These are phyloP conservation scores for Tyria jacobaeae DNA, from an alignment of 2,888 invertebrate genomes.

Conservation along the genomic window DNA sequence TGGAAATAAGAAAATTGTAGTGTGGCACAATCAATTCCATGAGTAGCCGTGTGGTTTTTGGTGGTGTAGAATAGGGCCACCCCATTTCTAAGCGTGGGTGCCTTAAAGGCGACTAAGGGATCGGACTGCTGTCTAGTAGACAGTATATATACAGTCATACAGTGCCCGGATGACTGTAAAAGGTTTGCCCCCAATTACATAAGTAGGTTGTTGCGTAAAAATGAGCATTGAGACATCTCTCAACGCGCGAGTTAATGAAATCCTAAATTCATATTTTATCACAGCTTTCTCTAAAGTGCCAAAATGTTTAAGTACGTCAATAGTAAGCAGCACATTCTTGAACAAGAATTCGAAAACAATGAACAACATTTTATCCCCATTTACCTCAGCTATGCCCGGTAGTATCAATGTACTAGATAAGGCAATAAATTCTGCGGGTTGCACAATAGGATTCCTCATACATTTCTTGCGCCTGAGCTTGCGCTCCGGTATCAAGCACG, in stretches of 20 bases:
- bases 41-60: too few relatives aligned
- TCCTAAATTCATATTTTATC: background rate
- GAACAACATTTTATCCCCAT: conserved; percentile 54
- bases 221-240: too few relatives aligned
- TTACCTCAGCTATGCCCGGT: conserved; percentile 50
- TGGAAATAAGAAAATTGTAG: conserved; percentile 62
- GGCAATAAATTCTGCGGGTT: conserved; percentile 74
- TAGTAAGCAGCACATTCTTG: conserved; percentile 30
- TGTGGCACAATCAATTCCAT: conserved; percentile 41
- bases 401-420: conserved; percentile 70
- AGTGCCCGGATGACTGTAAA: too few relatives aligned
- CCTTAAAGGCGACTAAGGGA: too few relatives aligned
- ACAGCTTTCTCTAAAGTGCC: conserved; percentile 5
- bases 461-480: conserved; percentile 65
- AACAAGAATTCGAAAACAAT: conserved; percentile 43
- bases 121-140: too few relatives aligned
- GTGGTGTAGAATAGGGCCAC: too few relatives aligned
- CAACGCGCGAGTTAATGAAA: too few relatives aligned
- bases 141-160: too few relatives aligned
- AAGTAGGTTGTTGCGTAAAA: too few relatives aligned
- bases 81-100: too few relatives aligned
- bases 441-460: conserved; percentile 79
- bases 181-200: too few relatives aligned
- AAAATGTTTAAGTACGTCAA: conserved; percentile 13
- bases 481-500: conserved; percentile 56